phyloP scores from a whole-genome alignment of 2,797 vertebrate species.

The Pampus argenteus region DNA sequence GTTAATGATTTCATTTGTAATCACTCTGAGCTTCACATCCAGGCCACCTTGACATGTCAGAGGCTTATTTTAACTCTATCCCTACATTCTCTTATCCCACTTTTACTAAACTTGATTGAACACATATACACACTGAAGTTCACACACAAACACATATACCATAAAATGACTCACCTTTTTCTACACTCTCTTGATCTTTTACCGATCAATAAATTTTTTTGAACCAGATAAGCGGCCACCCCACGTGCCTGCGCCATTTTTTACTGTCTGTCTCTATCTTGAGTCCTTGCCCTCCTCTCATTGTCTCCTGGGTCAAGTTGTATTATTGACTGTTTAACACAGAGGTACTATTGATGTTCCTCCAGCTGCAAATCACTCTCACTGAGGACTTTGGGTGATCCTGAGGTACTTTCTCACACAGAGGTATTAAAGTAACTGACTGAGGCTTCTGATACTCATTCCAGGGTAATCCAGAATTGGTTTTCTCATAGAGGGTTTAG shows the following conservation, averaged over 20 bases:
- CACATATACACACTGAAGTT: background rate
- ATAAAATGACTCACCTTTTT: constrained; percentile 1
- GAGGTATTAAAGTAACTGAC: constrained; percentile 53
- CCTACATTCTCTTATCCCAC: constrained; percentile 23
- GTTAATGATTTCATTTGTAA: constrained; percentile 78
- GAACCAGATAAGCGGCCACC: constrained; percentile 1
- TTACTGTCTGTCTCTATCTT: background rate
- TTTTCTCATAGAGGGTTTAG: constrained; percentile 38
- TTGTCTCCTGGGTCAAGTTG: constrained; percentile 28
- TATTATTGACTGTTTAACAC: constrained; percentile 46
- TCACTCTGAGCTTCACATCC: constrained; percentile 70
- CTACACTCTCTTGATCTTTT: constrained; percentile 6
- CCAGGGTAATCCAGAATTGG: constrained; percentile 28
- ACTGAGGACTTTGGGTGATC: constrained; percentile 24
- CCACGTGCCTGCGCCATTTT: background rate
- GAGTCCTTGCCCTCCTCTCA: background rate
- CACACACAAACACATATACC: constrained; percentile 14
- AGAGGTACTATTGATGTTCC: constrained; percentile 35
- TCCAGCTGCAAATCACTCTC: constrained; percentile 55
- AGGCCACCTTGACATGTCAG: constrained; percentile 71
- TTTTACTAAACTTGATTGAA: constrained; percentile 45
- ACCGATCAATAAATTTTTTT: constrained; percentile 34
- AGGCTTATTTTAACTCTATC: constrained; percentile 61
- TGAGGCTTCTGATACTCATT: constrained; percentile 36
- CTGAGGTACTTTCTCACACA: constrained; percentile 50